A percentile compares a stretch with the other conserved stretches of the same genome.
Evolutionary conservation across 2,113 vertebrate genomes (phyloP).

Genomic region (Solenodon paradoxus): DNA sequence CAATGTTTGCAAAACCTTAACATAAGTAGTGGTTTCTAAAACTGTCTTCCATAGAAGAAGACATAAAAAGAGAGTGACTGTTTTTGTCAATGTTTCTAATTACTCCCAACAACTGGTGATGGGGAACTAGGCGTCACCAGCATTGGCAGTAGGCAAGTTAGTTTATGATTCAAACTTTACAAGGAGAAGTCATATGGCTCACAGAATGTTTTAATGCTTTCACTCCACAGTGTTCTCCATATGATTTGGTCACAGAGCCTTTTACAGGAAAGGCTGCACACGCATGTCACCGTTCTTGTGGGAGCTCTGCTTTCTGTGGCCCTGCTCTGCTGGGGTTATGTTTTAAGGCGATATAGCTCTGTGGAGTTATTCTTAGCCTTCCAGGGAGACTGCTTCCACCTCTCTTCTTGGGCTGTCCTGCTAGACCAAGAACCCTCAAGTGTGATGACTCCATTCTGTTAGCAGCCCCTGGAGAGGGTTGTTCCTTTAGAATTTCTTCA

Average conservation of each 20-base stretch:
- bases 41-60: conserved; percentile 58
- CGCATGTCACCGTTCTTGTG: not conserved
- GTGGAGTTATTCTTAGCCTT: conserved; percentile 21
- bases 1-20: conserved; percentile 68
- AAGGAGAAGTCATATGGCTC: not conserved
- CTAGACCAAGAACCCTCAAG: not conserved
- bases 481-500: conserved; percentile 48
- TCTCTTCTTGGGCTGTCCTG: not conserved
- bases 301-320: conserved; percentile 12
- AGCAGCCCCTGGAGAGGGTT: not conserved
- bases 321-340: not conserved
- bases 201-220: conserved; percentile 32
- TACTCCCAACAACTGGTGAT: not conserved
- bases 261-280: conserved; percentile 22
- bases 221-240: not conserved
- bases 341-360: not conserved
- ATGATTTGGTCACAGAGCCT: conserved; percentile 15
- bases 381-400: not conserved
- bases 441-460: not conserved
- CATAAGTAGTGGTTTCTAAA: conserved; percentile 67
- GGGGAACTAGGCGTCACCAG: not conserved
- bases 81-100: conserved; percentile 50
- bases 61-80: conserved; percentile 39
- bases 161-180: conserved; percentile 43
- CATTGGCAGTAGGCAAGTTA: not conserved